phyloP scores from a whole-genome alignment of 37 sponge, comb jelly and placozoan genomes.

The Chondrilla cf. caribensis region DNA sequence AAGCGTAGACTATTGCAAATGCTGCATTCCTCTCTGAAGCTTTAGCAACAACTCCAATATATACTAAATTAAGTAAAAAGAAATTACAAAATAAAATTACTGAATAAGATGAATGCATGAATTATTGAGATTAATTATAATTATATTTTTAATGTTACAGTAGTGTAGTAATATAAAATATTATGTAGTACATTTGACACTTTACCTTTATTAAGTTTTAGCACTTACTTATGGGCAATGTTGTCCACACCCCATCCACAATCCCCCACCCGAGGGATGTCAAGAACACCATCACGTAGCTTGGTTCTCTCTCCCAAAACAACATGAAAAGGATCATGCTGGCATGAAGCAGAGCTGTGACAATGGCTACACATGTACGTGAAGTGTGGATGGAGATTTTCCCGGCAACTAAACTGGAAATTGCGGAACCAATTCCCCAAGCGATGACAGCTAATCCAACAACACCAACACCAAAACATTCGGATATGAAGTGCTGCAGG shows the following conservation, averaged over 20 bases:
- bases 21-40: not conserved
- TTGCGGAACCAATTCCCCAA: conserved; percentile 35
- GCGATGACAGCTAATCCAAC: conserved; percentile 47
- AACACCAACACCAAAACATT: conserved; percentile 49
- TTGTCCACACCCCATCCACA: conserved; percentile 60
- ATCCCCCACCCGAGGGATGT: conserved; percentile 51
- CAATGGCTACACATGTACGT: conserved; percentile 4
- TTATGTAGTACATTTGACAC: too few species aligned
- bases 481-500: conserved; percentile 13
- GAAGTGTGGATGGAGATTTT: conserved; percentile 32
- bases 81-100: too few species aligned
- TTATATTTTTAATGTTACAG: too few species aligned
- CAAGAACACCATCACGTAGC: conserved; percentile 42
- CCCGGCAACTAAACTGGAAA: conserved; percentile 5
- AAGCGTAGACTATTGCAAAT: not conserved
- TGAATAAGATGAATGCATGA: too few species aligned
- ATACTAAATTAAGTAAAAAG: not conserved
- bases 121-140: too few species aligned
- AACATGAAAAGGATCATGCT: conserved; percentile 36
- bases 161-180: too few species aligned
- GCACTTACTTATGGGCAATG: conserved; percentile 43
- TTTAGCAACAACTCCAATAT: not conserved
- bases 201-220: too few species aligned
- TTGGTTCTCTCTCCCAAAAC: conserved; percentile 44
- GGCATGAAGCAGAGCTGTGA: conserved; percentile 12